These are phyloP conservation scores for Agriopis aurantiaria DNA, from an alignment of 2,888 invertebrate species.

Conservation along the genomic window DNA sequence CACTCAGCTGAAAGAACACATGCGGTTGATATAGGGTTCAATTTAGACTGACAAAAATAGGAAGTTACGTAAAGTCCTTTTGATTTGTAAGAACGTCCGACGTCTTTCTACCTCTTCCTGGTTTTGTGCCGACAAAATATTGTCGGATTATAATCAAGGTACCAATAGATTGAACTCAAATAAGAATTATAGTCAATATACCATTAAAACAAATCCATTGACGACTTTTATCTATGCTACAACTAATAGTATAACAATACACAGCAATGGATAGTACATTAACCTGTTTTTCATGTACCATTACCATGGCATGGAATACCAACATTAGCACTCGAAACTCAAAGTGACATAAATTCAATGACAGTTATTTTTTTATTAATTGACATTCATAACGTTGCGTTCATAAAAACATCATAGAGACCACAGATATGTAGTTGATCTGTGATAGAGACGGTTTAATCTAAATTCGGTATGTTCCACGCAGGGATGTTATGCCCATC, in stretches of 20 bases:
- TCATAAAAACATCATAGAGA: too few species aligned
- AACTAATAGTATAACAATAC: not conserved
- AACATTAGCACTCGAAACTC: not conserved
- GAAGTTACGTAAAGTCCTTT: constrained; percentile 48
- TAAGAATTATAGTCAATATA: not conserved
- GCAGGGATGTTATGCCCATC: too few species aligned
- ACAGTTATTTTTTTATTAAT: not conserved
- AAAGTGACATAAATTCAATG: not conserved
- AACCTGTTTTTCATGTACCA: not conserved
- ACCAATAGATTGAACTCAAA: constrained; percentile 25
- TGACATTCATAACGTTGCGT: not conserved
- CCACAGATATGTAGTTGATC: too few species aligned
- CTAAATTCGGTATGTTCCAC: too few species aligned
- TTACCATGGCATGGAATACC: not conserved
- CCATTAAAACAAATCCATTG: constrained; percentile 21
- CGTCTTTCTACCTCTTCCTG: constrained; percentile 28
- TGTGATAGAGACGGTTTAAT: too few species aligned
- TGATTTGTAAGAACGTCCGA: constrained; percentile 46
- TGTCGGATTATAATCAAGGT: constrained; percentile 43
- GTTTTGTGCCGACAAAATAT: constrained; percentile 37
- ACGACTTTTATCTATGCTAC: not conserved
- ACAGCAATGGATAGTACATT: constrained; percentile 27
- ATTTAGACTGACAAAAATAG: constrained; percentile 71
- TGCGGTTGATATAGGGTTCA: constrained; percentile 83
- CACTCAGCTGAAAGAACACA: constrained; percentile 85